phyloP scores from a whole-genome alignment of 2,113 vertebrate genomes.

The Hypocryptadius cinnamomeus region DNA sequence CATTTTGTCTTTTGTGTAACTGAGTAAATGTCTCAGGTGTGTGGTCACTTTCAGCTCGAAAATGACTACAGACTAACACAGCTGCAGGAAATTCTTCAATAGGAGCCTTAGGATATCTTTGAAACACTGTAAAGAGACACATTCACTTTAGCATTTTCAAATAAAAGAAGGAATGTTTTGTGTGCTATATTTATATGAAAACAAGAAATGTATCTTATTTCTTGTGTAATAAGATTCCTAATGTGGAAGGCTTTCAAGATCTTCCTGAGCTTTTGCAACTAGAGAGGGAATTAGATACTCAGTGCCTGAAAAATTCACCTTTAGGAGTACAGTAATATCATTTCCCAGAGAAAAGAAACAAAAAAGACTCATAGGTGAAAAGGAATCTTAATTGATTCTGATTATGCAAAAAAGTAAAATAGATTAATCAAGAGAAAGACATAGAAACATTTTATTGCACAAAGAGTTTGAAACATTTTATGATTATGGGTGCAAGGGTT shows the following conservation, averaged over 20 bases:
- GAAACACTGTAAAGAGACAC: background rate
- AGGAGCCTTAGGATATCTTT: background rate
- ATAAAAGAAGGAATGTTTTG: background rate
- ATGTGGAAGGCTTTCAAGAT: background rate
- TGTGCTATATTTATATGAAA: background rate
- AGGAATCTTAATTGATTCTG: background rate
- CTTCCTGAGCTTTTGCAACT: background rate
- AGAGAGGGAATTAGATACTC: background rate
- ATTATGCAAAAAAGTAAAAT: background rate
- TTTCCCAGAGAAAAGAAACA: background rate
- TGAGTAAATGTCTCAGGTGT: background rate
- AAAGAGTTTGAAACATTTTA: background rate
- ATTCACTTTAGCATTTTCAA: background rate
- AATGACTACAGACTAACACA: background rate
- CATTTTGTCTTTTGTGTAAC: background rate
- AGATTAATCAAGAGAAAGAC: background rate
- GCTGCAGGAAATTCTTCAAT: background rate
- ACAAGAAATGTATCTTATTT: background rate
- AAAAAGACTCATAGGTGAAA: background rate
- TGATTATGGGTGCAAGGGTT: conserved; percentile 18
- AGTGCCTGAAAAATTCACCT: background rate
- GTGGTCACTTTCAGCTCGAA: background rate
- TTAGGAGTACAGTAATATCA: background rate
- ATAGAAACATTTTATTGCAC: background rate
- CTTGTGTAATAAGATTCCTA: background rate